Conservation (phyloP, 2,797 vertebrate species). For the Pelobates cultripes region DNA sequence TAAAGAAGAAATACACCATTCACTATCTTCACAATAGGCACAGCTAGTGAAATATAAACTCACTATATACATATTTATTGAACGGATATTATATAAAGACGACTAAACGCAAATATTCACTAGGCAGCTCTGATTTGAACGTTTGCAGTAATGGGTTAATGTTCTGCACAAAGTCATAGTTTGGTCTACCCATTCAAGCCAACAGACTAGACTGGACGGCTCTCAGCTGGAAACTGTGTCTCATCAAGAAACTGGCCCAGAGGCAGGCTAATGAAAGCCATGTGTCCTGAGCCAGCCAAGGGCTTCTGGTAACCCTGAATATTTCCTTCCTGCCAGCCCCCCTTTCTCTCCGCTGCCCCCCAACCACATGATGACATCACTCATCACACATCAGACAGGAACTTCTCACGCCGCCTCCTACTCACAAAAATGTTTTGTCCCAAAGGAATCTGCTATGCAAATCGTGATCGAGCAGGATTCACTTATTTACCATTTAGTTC, state of each 20-base stretch:
- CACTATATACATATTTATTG: too few relatives aligned
- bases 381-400: slow-evolving; percentile 42
- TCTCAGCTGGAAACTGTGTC: slow-evolving; percentile 32
- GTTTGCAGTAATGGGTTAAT: not conserved
- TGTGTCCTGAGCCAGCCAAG: slow-evolving; percentile 37
- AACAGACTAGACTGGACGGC: slow-evolving; percentile 16
- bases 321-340: slow-evolving; percentile 18
- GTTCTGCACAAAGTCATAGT: slow-evolving; percentile 4
- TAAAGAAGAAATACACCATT: too few relatives aligned
- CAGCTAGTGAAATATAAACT: too few relatives aligned
- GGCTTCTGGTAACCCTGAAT: slow-evolving; percentile 50
- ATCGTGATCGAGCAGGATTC: slow-evolving; percentile 31
- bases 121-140: too few relatives aligned
- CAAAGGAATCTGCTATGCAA: slow-evolving; percentile 21
- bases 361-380: slow-evolving; percentile 50
- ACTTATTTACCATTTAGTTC: slow-evolving; percentile 3
- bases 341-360: slow-evolving; percentile 1
- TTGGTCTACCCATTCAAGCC: slow-evolving; percentile 15
- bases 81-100: too few relatives aligned
- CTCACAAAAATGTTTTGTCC: slow-evolving; percentile 30
- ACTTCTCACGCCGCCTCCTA: slow-evolving; percentile 19
- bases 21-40: too few relatives aligned
- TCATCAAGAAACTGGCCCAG: slow-evolving; percentile 21
- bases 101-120: too few relatives aligned
- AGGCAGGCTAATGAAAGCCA: slow-evolving; percentile 43